Base-by-base conservation (phyloP, 2,888 invertebrate genomes). In the Gonocerus acuteangulatus region DNA sequence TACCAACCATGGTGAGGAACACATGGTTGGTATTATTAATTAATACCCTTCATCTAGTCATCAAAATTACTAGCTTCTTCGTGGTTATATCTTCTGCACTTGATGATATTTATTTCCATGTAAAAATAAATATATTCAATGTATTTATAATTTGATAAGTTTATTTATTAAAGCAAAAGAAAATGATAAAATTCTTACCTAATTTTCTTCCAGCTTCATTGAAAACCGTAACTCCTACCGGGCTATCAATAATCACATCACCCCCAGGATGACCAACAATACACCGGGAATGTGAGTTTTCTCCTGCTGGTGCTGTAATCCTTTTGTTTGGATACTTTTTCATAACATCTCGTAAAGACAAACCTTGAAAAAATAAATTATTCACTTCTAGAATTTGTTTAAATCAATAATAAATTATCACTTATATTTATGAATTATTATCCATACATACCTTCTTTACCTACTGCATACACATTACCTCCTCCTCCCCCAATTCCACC, bases 401-500 rank as follows among this genome's bases (percentile, higher is more conserved):
- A 39, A 9, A 39, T 11, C n/a, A 39, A 39, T 39, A 39, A 39
- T n/a, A n/a, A n/a, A n/a, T n/a, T 39, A 39, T n/a, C 27, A 15
- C 7, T 6, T 7, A 32, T 19, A n/a, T 15, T 39, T 16, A 6
- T 13, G n/a, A n/a, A n/a, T n/a, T n/a, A n/a, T n/a, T n/a, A n/a
- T n/a, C 15, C 4, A 39, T 2, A 47, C 39, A 16, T 61, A 71
- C 71, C 77, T 70, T 87, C 83, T 69, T 81, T 82, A 0, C 85
- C 85, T 32, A 82, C 74, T 15, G 89, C 79, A 69, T 83, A 82
- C 2, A 97, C 84, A 74, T 87, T 83, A 1, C 96, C 96, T 42
- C 96, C 96, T 73, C 86, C 84, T 0, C 96, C 96, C 9, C 96
- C 96, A 11, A 88, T 75, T 0, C 91, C 96, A 1, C 95, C 95